Evolutionary conservation across 2,888 invertebrate species (phyloP).

Genomic region (Odontomyia ornata): DNA sequence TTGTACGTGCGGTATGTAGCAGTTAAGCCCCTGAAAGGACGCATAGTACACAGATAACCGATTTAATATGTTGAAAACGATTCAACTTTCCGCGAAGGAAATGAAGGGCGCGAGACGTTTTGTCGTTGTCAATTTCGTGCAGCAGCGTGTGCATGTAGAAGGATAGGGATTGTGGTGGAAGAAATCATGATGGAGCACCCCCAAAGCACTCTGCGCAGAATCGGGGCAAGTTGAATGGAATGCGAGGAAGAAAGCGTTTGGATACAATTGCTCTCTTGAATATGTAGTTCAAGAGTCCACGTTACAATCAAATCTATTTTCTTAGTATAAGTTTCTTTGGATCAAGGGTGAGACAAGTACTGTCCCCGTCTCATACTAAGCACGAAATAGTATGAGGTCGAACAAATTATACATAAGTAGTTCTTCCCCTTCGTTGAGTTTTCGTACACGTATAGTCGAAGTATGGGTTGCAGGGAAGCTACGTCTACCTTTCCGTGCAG

Average conservation of each 20-base stretch:
- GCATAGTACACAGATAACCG: slow-evolving; percentile 38
- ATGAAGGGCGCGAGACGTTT: slow-evolving; percentile 17
- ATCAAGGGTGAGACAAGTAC: neutral
- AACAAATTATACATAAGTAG: slow-evolving; percentile 31
- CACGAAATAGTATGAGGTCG: neutral
- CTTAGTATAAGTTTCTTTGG: slow-evolving; percentile 23
- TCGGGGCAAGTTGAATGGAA: neutral
- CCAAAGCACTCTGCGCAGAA: slow-evolving; percentile 13
- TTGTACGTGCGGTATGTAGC: slow-evolving; percentile 6
- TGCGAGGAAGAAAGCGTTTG: neutral
- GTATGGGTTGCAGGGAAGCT: neutral
- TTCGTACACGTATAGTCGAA: neutral
- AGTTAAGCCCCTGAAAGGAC: neutral
- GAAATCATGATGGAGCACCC: slow-evolving; percentile 22
- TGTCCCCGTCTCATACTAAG: neutral
- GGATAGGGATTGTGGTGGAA: neutral
- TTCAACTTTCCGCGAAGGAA: slow-evolving; percentile 35
- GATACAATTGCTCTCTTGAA: neutral
- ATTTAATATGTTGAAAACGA: slow-evolving; percentile 42
- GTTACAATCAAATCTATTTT: neutral
- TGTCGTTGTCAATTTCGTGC: neutral
- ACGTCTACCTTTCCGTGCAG: neutral
- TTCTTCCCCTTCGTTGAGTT: slow-evolving; percentile 37
- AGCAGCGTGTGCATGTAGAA: neutral
- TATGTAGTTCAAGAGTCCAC: neutral